Evolutionary conservation across 1,140 invertebrate species (phyloP).

Genomic region (Drosophila auraria): DNA sequence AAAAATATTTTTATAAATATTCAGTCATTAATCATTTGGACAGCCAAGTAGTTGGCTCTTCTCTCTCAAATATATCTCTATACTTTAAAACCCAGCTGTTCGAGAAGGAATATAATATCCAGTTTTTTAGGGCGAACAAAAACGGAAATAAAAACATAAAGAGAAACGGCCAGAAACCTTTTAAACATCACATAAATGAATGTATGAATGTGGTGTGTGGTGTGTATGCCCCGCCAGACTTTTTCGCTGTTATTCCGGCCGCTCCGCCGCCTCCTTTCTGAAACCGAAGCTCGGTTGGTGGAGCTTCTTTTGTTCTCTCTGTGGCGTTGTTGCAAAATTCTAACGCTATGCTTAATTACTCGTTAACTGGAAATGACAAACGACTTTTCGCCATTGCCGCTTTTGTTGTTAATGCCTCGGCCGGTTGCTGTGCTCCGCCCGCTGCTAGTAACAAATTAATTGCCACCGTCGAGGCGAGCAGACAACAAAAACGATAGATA

Average conservation of each 20-base stretch:
- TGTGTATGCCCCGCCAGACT: slow-evolving; percentile 24
- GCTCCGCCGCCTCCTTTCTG: slow-evolving; percentile 2
- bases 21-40: slow-evolving; percentile 38
- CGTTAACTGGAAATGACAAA: slow-evolving; percentile 81
- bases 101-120: slow-evolving; percentile 24
- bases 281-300: slow-evolving; percentile 16
- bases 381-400: slow-evolving; percentile 60
- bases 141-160: slow-evolving; percentile 9
- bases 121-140: slow-evolving; percentile 18
- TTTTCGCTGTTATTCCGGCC: slow-evolving; percentile 28
- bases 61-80: not conserved
- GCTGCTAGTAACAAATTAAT: slow-evolving; percentile 68
- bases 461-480: slow-evolving; percentile 55
- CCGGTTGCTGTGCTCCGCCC: slow-evolving; percentile 37
- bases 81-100: slow-evolving; percentile 1
- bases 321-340: slow-evolving; percentile 66
- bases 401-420: slow-evolving; percentile 29
- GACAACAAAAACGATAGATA: slow-evolving; percentile 34
- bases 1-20: slow-evolving; percentile 6
- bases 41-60: slow-evolving; percentile 10
- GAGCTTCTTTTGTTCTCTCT: slow-evolving; percentile 52
- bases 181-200: not conserved
- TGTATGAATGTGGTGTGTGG: not conserved
- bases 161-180: slow-evolving; percentile 15
- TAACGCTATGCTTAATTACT: slow-evolving; percentile 77